Evolutionary conservation across 2,113 vertebrate genomes (phyloP).

Genomic region (Manacus vitellinus): DNA sequence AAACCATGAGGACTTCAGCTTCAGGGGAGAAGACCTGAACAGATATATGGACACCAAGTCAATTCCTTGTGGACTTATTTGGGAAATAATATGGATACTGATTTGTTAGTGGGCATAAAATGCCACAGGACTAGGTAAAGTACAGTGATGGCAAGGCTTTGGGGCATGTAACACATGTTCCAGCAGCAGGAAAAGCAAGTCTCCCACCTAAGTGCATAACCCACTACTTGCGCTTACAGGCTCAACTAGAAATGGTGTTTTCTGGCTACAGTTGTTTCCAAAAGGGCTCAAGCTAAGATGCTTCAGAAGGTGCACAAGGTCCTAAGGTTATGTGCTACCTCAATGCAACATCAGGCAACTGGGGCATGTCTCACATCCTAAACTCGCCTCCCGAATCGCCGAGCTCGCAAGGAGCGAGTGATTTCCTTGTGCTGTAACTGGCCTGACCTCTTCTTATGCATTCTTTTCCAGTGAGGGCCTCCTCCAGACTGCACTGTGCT

Average conservation of each 20-base stretch:
- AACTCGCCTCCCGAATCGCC: neutral
- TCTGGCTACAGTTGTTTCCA: neutral
- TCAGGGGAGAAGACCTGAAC: neutral
- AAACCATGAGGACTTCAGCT: neutral
- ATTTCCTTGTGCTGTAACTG: neutral
- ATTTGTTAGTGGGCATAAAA: neutral
- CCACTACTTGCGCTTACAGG: accelerated
- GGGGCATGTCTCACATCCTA: accelerated
- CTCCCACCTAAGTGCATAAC: neutral
- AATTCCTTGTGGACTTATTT: neutral
- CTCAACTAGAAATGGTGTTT: neutral
- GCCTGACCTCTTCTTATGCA: neutral
- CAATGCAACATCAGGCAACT: accelerated
- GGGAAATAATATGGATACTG: neutral
- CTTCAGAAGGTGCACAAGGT: neutral
- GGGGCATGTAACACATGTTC: neutral
- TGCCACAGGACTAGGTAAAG: accelerated
- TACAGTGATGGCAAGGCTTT: neutral
- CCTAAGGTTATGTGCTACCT: neutral
- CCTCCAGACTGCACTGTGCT: neutral
- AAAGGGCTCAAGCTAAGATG: neutral
- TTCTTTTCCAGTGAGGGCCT: neutral
- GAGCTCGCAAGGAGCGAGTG: accelerated
- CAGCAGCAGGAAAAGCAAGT: neutral
- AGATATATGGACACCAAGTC: neutral